These are phyloP conservation scores for Dromius quadrimaculatus DNA, from an alignment of 2,888 invertebrate species.

Conservation along the genomic window DNA sequence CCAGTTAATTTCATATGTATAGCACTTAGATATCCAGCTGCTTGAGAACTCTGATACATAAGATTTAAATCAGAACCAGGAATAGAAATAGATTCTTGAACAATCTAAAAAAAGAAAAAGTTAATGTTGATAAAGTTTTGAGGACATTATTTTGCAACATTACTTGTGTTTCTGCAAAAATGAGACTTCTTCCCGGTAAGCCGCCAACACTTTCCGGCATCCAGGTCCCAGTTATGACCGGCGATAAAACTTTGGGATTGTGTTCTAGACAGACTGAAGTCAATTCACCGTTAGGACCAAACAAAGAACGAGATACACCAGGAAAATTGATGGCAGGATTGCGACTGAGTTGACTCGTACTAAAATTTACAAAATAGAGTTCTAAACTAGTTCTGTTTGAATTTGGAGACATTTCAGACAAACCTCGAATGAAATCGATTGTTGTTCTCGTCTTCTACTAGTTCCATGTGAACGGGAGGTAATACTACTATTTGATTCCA, in stretches of 20 bases:
- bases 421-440: conserved; percentile 48
- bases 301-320: conserved; percentile 70
- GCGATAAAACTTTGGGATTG: conserved; percentile 86
- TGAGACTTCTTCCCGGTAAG: conserved; percentile 82
- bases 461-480: conserved; percentile 88
- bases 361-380: conserved; percentile 30
- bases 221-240: conserved; percentile 90
- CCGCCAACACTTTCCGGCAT: conserved; percentile 91
- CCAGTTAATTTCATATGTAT: conserved; percentile 91
- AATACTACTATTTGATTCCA: conserved; percentile 98
- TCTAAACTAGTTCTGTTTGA: conserved; percentile 26
- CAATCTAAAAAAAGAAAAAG: conserved; percentile 78
- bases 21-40: conserved; percentile 93
- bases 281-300: conserved; percentile 67
- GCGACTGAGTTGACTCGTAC: conserved; percentile 57
- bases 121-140: background rate
- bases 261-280: conserved; percentile 84
- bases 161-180: conserved; percentile 93
- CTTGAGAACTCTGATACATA: conserved; percentile 95
- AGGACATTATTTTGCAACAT: background rate
- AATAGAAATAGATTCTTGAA: conserved; percentile 95
- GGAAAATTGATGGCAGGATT: conserved; percentile 69
- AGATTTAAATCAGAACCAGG: conserved; percentile 94
- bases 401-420: conserved; percentile 5
- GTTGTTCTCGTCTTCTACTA: conserved; percentile 75